Evolutionary conservation across 2,797 vertebrate species (phyloP), one percentile per base, ranked within the genome.

Genomic region (Enteromius unitaeniatus): DNA sequence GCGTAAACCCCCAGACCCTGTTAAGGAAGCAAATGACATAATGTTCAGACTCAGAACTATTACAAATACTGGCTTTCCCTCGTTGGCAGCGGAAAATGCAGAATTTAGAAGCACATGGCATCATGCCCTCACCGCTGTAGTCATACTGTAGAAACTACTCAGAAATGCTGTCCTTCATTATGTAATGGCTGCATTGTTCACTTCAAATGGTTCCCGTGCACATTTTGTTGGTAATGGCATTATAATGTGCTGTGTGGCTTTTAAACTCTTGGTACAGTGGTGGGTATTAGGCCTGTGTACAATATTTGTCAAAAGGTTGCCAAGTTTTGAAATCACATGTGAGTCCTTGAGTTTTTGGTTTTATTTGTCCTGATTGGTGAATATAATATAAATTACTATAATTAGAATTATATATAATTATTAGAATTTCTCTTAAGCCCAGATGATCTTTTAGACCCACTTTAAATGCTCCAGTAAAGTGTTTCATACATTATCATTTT

Each of bases 21-120:
- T 86, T 87, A 88, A 85, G 78, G 78, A 85, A 74, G 82, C 82
- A 67, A 85, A 87, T 77, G 77, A 86, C 83, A 76, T 87, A 77
- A 87, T 84, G 79, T 86, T 84, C 75, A 55, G 69, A 82, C 65
- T 21, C 31, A 78, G 65, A 84, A 67, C 49, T 74, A 77, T 81
- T 87, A 68, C 58, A 75, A 64, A 60, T 68, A 58, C 51, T 86
- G 75, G 78, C 55, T 69, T 74, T 72, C 42, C 34, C 21, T 45
- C 53, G 21, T 23, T 79, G 69, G 75, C 75, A 86, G 62, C 34
- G 47, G 76, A 47, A 47, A 78, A 78, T n/a, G 19, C 55, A 34
- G 40, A 60, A 31, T 58, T 51, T 3, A 62, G 58, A 74, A 45
- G 70, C 58, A 74, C 21, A 49, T 82, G 72, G 70, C 58, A 51